Evolutionary conservation across 2,888 invertebrate species (phyloP), one percentile per base, ranked within the genome.

Genomic region (Polietes domitor): DNA sequence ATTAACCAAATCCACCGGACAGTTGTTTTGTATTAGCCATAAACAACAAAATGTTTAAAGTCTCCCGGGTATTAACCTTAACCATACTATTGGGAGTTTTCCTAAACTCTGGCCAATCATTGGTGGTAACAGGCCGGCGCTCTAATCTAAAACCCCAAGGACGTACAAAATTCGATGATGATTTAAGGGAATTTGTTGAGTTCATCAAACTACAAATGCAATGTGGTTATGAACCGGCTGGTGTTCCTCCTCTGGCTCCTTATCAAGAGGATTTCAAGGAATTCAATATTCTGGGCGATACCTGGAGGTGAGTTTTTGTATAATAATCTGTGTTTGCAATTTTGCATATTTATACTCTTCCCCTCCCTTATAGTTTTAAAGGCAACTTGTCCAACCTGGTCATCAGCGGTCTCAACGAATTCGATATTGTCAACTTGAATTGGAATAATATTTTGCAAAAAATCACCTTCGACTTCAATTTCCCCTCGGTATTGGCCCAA

Each of bases 201-300:
- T 89, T 89, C 47, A 9, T 91, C 7, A 89, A 89, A 0, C 83
- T 90, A 28, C 91, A 91, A 85, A 89, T 91, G 91, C 88, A 86
- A 47, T 91, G 91, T 80, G 91, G 91, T 2, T 90, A 90, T 85
- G 88, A 89, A 0, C 83, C 82, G 0, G 78, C 77, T 0, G 89
- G 89, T 3, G 84, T 91, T 19, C 91, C 91, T 0, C 81, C 90
- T 5, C 55, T 91, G 72, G 91, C 89, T 1, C 91, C 91, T 0
- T 88, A 88, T 28, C 77, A 87, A 15, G 21, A 86, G n/a, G 79
- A 87, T 21, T 88, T 86, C 26, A 81, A 79, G 3, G 75, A 87
- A 19, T 79, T 89, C 0, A 79, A 87, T 9, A 50, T 85, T 0
- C 75, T 73, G 0, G 77, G 87, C 0, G 77, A 73, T 0, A 83